A percentile compares a stretch with the other conserved stretches of the same genome.
Conservation (phyloP, 2,888 invertebrate species). For the Parasteatoda lunata region DNA sequence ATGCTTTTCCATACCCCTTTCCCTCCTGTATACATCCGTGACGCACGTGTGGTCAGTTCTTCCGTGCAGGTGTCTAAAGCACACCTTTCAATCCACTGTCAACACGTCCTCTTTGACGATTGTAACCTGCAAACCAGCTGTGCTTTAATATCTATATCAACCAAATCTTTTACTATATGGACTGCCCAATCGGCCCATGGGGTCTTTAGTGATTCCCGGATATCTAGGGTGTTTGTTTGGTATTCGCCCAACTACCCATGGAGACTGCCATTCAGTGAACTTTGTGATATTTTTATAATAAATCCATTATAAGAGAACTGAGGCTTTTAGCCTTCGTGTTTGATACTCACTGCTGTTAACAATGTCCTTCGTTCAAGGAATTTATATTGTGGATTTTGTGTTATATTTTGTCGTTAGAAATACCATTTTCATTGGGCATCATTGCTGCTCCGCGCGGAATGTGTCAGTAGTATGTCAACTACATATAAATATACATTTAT, state of each 20-base stretch:
- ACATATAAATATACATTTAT: too few species aligned
- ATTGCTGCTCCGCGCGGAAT: too few species aligned
- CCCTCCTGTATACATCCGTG: slow-evolving; percentile 3
- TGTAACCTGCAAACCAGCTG: slow-evolving; percentile 35
- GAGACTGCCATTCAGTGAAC: too few species aligned
- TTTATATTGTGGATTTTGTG: too few species aligned
- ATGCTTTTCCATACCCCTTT: slow-evolving; percentile 29
- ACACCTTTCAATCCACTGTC: neutral
- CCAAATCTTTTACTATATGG: slow-evolving; percentile 17
- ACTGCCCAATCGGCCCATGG: slow-evolving; percentile 4
- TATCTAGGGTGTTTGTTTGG: slow-evolving; percentile 21
- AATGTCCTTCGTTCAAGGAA: too few species aligned
- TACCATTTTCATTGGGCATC: too few species aligned
- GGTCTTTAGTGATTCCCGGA: neutral
- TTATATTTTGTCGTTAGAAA: too few species aligned
- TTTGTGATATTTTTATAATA: too few species aligned
- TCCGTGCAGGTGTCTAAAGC: slow-evolving; percentile 18
- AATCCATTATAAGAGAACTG: too few species aligned
- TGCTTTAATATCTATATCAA: slow-evolving; percentile 50
- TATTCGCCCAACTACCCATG: neutral
- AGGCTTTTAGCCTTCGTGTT: too few species aligned
- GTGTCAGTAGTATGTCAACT: too few species aligned
- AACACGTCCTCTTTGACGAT: slow-evolving; percentile 1
- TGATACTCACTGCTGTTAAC: too few species aligned
- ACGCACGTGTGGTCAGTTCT: slow-evolving; percentile 62